Conservation (phyloP, 1,140 invertebrate species). For the Stegodyphus dumicola region DNA sequence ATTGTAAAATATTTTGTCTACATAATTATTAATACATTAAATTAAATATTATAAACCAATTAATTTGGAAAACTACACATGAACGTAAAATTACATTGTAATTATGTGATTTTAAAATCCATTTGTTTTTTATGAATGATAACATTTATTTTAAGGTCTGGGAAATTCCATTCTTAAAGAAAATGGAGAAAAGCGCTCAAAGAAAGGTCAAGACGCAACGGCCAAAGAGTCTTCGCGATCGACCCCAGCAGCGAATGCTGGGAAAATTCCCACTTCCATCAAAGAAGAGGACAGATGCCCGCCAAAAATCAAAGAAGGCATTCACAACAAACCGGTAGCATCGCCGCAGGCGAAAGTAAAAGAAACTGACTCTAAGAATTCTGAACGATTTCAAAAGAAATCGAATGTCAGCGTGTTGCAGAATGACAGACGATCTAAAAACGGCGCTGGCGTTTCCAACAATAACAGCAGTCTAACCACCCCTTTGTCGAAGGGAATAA, state of each 20-base stretch:
- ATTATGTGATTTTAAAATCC: too few species aligned
- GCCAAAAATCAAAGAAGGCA: conserved; percentile 29
- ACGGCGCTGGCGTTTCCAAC: conserved; percentile 13
- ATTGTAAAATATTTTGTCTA: too few species aligned
- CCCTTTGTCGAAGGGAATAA: conserved; percentile 24
- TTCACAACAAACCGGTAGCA: neutral
- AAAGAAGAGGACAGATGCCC: conserved; percentile 24
- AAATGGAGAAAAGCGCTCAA: conserved; percentile 37
- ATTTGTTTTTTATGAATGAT: neutral
- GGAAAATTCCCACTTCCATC: neutral
- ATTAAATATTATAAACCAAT: too few species aligned
- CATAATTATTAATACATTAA: too few species aligned
- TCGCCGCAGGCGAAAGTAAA: conserved; percentile 26
- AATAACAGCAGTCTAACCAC: neutral
- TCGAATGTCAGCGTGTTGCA: neutral
- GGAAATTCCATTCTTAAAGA: conserved; percentile 12
- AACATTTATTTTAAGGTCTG: neutral
- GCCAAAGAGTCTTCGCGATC: conserved; percentile 1
- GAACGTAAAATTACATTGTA: too few species aligned
- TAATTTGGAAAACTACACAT: too few species aligned
- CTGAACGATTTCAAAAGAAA: conserved; percentile 20
- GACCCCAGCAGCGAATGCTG: neutral
- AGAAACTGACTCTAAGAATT: conserved; percentile 27
- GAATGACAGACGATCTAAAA: conserved; percentile 14
- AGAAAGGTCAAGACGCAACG: conserved; percentile 15